Conservation (phyloP, 2,797 vertebrate species). For the Pagetopsis macropterus region DNA sequence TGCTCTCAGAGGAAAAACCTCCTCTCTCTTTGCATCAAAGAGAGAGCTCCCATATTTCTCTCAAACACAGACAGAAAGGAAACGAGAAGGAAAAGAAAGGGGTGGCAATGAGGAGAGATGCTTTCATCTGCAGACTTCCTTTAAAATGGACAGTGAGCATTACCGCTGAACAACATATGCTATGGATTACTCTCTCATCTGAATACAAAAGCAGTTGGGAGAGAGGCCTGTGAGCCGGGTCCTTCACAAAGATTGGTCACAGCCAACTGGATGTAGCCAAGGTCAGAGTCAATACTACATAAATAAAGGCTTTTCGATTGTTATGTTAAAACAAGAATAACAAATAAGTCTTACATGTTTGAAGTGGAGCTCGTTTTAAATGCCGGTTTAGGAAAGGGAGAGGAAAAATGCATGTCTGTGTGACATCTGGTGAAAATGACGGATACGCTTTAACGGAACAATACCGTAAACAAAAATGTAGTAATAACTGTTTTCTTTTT, state of each 20-base stretch:
- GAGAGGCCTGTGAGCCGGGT: constrained; percentile 60
- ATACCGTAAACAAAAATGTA: constrained; percentile 30
- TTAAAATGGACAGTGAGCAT: constrained; percentile 80
- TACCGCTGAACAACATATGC: constrained; percentile 75
- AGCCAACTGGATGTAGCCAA: constrained; percentile 61
- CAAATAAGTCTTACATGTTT: constrained; percentile 59
- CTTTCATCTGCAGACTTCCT: constrained; percentile 86
- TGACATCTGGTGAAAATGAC: constrained; percentile 56
- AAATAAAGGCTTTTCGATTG: constrained; percentile 66
- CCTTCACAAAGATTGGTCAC: constrained; percentile 78
- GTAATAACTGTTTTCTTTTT: constrained; percentile 1
- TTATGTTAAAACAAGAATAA: constrained; percentile 69
- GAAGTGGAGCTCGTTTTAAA: constrained; percentile 60
- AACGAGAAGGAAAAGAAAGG: constrained; percentile 40
- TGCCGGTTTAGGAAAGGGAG: constrained; percentile 41
- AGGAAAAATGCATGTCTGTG: constrained; percentile 39
- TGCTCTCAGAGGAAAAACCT: constrained; percentile 72
- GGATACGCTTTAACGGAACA: constrained; percentile 36
- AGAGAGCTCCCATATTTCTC: constrained; percentile 75
- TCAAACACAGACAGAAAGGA: constrained; percentile 50
- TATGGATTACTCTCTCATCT: constrained; percentile 80
- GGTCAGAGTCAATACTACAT: constrained; percentile 61
- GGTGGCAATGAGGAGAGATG: constrained; percentile 77
- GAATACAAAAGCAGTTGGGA: constrained; percentile 81
- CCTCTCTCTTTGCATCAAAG: constrained; percentile 81